A percentile compares a stretch with the other conserved stretches of the same genome.
phyloP scores from a whole-genome alignment of 2,113 vertebrate species.

The Pelvicachromis taeniatus region DNA sequence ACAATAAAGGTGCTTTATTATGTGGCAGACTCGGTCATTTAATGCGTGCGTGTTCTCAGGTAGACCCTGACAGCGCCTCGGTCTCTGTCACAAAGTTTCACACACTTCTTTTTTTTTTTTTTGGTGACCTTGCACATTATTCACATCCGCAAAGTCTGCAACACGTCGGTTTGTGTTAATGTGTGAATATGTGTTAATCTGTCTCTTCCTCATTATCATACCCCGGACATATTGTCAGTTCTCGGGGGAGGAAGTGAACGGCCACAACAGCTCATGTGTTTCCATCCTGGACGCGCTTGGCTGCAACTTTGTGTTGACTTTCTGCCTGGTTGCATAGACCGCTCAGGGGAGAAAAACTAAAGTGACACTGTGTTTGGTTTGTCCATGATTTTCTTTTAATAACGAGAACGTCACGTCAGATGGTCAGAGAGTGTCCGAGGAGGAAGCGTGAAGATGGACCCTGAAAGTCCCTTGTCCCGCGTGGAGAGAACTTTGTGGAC shows the following conservation, averaged over 20 bases:
- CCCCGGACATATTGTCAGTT: constrained; percentile 13
- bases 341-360: accelerated
- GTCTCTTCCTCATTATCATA: constrained; percentile 54
- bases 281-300: background rate
- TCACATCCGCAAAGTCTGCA: constrained; percentile 21
- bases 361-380: background rate
- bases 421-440: background rate
- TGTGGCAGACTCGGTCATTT: background rate
- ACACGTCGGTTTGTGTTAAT: background rate
- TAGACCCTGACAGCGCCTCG: background rate
- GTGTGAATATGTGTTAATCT: constrained; percentile 2
- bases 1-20: background rate
- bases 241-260: constrained; percentile 34
- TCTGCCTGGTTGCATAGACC: background rate
- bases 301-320: background rate
- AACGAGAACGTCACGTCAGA: background rate
- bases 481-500: constrained; percentile 65
- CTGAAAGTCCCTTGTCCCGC: constrained; percentile 10
- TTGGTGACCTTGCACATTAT: background rate
- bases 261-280: background rate
- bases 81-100: background rate
- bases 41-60: background rate
- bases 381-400: background rate
- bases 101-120: background rate
- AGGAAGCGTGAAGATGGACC: constrained; percentile 56